These are phyloP conservation scores for Teleogryllus oceanicus DNA, from an alignment of 2,888 invertebrate species.

Conservation along the genomic window DNA sequence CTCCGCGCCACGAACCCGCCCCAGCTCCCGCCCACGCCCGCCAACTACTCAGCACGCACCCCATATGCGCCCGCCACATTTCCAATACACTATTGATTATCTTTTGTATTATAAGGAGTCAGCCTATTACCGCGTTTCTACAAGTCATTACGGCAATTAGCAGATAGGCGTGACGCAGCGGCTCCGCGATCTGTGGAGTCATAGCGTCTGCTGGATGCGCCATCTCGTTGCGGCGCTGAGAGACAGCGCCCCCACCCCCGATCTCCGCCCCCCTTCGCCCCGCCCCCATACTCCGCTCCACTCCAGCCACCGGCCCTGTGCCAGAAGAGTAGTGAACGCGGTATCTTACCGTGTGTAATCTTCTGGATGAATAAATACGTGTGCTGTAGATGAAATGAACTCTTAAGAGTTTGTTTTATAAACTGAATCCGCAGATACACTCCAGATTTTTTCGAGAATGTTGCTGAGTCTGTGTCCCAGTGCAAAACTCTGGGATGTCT, in stretches of 20 bases:
- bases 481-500: too few species aligned
- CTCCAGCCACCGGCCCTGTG: too few species aligned
- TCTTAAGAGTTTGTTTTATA: too few species aligned
- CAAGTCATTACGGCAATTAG: conserved; percentile 22
- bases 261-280: neutral
- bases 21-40: neutral
- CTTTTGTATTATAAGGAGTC: conserved; percentile 12
- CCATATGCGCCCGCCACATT: conserved; percentile 18
- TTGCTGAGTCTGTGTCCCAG: too few species aligned
- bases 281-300: neutral
- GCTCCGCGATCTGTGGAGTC: neutral
- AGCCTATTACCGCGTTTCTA: conserved; percentile 20
- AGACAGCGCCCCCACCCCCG: neutral
- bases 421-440: too few species aligned
- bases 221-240: neutral
- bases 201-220: neutral
- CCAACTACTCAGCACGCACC: neutral
- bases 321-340: too few species aligned
- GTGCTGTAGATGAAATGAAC: too few species aligned
- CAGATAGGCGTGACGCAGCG: neutral
- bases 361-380: too few species aligned
- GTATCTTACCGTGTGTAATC: too few species aligned
- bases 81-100: conserved; percentile 20
- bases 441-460: too few species aligned
- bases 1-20: neutral